Conservation (phyloP, 2,797 vertebrate genomes). For the Gallinago stenura region DNA sequence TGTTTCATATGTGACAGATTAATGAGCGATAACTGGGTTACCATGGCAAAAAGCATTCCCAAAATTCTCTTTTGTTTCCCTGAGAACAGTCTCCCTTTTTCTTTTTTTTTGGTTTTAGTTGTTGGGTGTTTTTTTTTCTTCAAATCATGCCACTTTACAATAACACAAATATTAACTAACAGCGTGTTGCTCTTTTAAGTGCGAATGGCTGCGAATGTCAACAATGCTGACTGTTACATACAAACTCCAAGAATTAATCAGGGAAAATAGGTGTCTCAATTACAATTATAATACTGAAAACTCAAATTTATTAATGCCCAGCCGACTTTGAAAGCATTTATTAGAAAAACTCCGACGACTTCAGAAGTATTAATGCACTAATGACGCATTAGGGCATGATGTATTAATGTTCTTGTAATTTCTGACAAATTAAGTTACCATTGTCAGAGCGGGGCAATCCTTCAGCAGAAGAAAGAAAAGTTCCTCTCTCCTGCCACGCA, state of each 20-base stretch:
- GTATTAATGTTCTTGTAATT: conserved; percentile 51
- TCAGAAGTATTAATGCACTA: conserved; percentile 37
- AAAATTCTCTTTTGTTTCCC: conserved; percentile 63
- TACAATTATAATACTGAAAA: conserved; percentile 15
- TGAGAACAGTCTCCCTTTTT: neutral
- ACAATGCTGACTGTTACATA: conserved; percentile 53
- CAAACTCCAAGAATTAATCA: conserved; percentile 61
- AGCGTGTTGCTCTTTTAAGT: neutral
- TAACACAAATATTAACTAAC: conserved; percentile 55
- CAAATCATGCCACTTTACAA: neutral
- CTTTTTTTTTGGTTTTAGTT: neutral
- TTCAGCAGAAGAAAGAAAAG: neutral
- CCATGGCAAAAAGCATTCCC: conserved; percentile 53
- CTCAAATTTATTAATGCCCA: conserved; percentile 61
- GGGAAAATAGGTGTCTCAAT: conserved; percentile 35
- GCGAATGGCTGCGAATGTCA: conserved; percentile 13
- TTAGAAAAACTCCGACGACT: conserved; percentile 2
- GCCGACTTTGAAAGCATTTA: conserved; percentile 44
- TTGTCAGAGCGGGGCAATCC: conserved; percentile 32
- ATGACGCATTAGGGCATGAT: conserved; percentile 39
- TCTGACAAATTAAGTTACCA: conserved; percentile 64
- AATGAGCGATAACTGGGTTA: conserved; percentile 47
- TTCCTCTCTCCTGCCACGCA: neutral
- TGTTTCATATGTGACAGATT: conserved; percentile 53
- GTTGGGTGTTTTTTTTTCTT: neutral